Evolutionary conservation across 2,888 invertebrate genomes (phyloP), one percentile per base, ranked within the genome.

Genomic region (Sycophila texana): DNA sequence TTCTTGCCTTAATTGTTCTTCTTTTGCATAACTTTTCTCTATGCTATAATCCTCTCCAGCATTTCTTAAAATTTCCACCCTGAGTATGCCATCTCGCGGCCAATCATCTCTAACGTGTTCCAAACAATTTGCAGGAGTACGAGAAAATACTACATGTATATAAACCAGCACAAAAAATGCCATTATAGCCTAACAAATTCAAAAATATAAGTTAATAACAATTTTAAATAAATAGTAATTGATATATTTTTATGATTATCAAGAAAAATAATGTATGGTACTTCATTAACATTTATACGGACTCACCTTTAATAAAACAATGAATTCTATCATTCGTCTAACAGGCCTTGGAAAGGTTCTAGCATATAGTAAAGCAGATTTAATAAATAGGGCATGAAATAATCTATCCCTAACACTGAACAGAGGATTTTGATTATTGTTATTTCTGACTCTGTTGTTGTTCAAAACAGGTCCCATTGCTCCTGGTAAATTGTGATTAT

Each of bases 381-480:
- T 95, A 89, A 98, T 95, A 91, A 99, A 98, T 84, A 99, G 92
- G 16, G 98, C 98, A 91, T 98, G 97, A 90, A 99, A 99, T 74
- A 99, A 92, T 84, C 98, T 93, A 90, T 98, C 98, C 86, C 98
- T 92, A 79, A 98, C 96, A 91, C 95, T 96, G 87, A 96, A 94
- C 82, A 97, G 90, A 57, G 96, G 95, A 88, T 96, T 96, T 90
- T 95, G 94, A 89, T 91, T 91, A 83, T 91, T 91, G 83, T 91
- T 91, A 83, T 90, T 91, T 13, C 89, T 86, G 65, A 85, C 84
- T 61, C 84, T 85, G 18, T 85, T 84, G 77, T 86, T 88, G 80
- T 86, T 88, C 51, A 87, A 79, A 53, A 81, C 79, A 73, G 87
- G 85, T 49, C 85, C 86, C 71, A 85, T 85, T n/a, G 84, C 84